These are phyloP conservation scores for Cecidostiba fungosa DNA, from an alignment of 2,888 invertebrate species.

Conservation along the genomic window DNA sequence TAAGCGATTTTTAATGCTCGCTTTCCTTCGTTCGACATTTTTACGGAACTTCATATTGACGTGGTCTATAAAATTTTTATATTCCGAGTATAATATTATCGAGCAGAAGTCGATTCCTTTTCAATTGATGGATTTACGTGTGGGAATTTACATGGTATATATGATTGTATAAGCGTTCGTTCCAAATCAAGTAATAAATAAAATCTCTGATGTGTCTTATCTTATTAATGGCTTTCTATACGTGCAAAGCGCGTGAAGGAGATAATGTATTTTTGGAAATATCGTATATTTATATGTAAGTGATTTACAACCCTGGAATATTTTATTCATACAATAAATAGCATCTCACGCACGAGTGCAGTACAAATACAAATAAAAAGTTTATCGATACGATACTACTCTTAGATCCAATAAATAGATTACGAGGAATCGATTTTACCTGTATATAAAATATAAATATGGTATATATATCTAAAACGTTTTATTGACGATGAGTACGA, in stretches of 20 bases:
- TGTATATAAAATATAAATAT: background rate
- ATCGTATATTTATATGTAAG: background rate
- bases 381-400: background rate
- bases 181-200: background rate
- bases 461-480: background rate
- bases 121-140: background rate
- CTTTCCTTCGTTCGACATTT: background rate
- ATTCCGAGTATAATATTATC: background rate
- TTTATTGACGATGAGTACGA: background rate
- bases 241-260: background rate
- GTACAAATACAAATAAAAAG: constrained; percentile 29
- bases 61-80: background rate
- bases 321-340: constrained; percentile 30
- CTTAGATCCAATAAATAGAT: constrained; percentile 8
- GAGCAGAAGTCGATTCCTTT: background rate
- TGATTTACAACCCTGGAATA: background rate
- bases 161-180: background rate
- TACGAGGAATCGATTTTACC: constrained; percentile 42
- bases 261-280: constrained; percentile 34
- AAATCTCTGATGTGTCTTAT: constrained; percentile 9
- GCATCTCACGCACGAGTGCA: background rate
- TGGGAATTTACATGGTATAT: background rate
- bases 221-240: constrained; percentile 3
- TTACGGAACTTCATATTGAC: background rate
- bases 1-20: constrained; percentile 23